A percentile compares a stretch with the other conserved stretches of the same genome.
phyloP scores from a whole-genome alignment of 2,888 invertebrate species.

The Chydorus sphaericus region DNA sequence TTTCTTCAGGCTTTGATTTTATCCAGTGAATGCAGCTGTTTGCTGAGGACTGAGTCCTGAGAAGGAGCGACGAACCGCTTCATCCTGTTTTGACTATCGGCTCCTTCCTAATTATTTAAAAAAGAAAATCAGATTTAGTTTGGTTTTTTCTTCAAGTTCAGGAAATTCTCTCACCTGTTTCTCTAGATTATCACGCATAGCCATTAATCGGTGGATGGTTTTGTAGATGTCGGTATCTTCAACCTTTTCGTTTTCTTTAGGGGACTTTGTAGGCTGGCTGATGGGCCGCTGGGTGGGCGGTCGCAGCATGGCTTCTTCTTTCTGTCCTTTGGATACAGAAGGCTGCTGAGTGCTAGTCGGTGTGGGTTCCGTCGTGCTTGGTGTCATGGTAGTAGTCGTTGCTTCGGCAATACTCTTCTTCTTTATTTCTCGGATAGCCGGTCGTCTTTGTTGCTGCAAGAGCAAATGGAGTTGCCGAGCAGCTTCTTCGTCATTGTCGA shows the following conservation, averaged over 20 bases:
- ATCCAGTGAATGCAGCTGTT: neutral
- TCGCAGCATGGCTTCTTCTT: constrained; percentile 46
- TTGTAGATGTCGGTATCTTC: neutral
- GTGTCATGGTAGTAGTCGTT: neutral
- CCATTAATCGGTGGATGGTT: neutral
- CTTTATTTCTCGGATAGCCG: neutral
- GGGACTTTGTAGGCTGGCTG: constrained; percentile 21
- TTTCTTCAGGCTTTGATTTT: neutral
- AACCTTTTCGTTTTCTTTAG: neutral
- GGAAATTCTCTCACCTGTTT: neutral
- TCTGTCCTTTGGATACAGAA: constrained; percentile 36
- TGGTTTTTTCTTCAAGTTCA: no score
- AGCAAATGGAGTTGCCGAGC: constrained; percentile 47
- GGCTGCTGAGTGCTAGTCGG: constrained; percentile 16
- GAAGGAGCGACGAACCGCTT: neutral
- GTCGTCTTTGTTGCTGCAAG: constrained; percentile 26
- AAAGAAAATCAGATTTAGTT: neutral
- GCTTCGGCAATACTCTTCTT: constrained; percentile 16
- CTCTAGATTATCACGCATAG: neutral
- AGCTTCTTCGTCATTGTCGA: constrained; percentile 39
- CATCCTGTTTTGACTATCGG: neutral
- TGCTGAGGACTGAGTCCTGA: neutral
- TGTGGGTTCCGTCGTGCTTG: no score
- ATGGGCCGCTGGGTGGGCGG: constrained; percentile 40
- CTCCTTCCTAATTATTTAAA: neutral